Conservation (phyloP, 2,113 vertebrate species). For the Poeciliopsis retropinna region DNA sequence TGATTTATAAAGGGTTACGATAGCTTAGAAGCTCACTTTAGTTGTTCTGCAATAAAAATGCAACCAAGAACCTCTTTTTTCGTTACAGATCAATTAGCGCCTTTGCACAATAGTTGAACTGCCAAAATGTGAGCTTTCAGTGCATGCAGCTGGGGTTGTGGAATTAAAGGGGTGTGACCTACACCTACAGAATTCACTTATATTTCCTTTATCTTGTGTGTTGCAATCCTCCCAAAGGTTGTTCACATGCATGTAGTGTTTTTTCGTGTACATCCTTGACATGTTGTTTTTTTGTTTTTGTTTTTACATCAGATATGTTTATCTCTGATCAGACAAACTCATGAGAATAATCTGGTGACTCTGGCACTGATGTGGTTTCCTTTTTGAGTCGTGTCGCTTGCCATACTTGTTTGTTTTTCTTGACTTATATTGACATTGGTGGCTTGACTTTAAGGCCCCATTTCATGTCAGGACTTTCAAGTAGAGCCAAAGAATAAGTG, state of each 20-base stretch:
- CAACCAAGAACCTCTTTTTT: too few relatives aligned
- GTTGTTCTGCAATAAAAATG: too few relatives aligned
- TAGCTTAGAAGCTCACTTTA: not conserved
- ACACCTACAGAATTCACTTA: not conserved
- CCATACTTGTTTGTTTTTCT: not conserved
- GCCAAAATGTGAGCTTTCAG: not conserved
- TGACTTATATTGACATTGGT: not conserved
- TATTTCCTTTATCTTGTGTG: not conserved
- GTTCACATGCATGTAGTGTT: too few relatives aligned
- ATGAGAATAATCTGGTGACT: not conserved
- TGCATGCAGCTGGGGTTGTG: not conserved
- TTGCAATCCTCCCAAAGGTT: too few relatives aligned
- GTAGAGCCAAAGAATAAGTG: not conserved
- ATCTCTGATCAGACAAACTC: not conserved
- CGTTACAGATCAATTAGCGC: too few relatives aligned
- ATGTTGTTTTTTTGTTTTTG: not conserved
- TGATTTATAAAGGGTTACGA: not conserved
- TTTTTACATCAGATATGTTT: not conserved
- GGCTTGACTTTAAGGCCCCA: not conserved
- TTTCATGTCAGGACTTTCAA: not conserved
- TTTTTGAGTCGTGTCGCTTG: not conserved
- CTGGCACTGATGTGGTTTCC: not conserved
- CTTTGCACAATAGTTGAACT: too few relatives aligned
- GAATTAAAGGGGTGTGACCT: not conserved
- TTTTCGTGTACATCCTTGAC: not conserved